These are phyloP conservation scores for Xestia c-nigrum DNA, from an alignment of 2,888 invertebrate species.

Conservation along the genomic window DNA sequence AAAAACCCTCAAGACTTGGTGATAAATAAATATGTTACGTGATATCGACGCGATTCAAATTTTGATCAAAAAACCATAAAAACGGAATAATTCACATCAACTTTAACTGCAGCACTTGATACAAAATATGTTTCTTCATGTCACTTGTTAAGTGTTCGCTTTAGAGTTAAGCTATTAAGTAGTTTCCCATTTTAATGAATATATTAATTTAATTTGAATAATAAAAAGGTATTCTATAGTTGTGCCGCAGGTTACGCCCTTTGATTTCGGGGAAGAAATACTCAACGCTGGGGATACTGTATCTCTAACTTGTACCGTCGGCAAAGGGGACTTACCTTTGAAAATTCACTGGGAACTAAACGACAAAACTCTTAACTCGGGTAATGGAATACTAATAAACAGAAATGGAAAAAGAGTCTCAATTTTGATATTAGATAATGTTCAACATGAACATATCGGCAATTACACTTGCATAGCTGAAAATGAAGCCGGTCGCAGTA, in stretches of 20 bases:
- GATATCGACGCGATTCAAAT: neutral
- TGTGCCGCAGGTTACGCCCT: constrained; percentile 94
- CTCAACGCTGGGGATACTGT: constrained; percentile 94
- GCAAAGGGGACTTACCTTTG: constrained; percentile 93
- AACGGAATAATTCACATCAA: neutral
- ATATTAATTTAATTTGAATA: constrained; percentile 44
- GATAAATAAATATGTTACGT: constrained; percentile 3
- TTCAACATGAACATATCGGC: constrained; percentile 91
- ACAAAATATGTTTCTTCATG: neutral
- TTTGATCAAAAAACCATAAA: neutral
- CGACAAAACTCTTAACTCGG: constrained; percentile 86
- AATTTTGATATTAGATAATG: constrained; percentile 92
- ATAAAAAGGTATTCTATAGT: constrained; percentile 86
- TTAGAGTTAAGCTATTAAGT: neutral
- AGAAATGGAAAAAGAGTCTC: constrained; percentile 92
- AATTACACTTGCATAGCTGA: constrained; percentile 92
- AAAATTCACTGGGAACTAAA: constrained; percentile 94
- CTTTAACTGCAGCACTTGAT: neutral
- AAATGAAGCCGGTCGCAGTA: constrained; percentile 92
- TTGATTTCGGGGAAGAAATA: constrained; percentile 94
- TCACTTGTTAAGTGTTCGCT: neutral
- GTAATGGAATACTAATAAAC: constrained; percentile 91
- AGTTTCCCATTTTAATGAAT: constrained; percentile 30
- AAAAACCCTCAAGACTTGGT: neutral
- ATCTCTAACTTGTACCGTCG: constrained; percentile 92